Percentiles rank a stretch among this genome's conserved stretches.
These are phyloP conservation scores for Volucella inflata DNA, from an alignment of 2,888 invertebrate genomes.

Conservation along the genomic window DNA sequence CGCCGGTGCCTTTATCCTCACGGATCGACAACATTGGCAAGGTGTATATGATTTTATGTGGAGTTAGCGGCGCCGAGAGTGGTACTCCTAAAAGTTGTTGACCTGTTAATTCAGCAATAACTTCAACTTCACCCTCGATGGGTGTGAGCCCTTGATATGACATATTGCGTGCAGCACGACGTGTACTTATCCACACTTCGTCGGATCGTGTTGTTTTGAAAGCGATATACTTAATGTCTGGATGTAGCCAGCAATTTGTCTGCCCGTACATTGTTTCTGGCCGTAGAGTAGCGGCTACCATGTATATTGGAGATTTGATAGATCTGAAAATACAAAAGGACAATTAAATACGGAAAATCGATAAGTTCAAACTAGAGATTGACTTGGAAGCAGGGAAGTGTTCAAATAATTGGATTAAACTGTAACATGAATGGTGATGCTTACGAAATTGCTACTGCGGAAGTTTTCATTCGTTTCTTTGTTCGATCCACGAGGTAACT, in stretches of 20 bases:
- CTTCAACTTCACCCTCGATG: slow-evolving; percentile 90
- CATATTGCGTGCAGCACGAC: slow-evolving; percentile 97
- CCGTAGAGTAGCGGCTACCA: slow-evolving; percentile 98
- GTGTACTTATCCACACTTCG: slow-evolving; percentile 94
- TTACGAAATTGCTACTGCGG: no score
- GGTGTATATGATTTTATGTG: slow-evolving; percentile 93
- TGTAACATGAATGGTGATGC: no score
- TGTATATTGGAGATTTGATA: slow-evolving; percentile 80
- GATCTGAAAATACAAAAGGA: slow-evolving; percentile 74
- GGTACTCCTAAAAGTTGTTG: slow-evolving; percentile 92
- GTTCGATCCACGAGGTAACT: no score
- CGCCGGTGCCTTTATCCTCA: slow-evolving; percentile 98
- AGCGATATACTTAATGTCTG: slow-evolving; percentile 96
- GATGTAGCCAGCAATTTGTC: slow-evolving; percentile 99
- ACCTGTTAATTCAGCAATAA: slow-evolving; percentile 89
- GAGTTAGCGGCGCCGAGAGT: slow-evolving; percentile 93
- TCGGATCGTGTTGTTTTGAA: slow-evolving; percentile 88
- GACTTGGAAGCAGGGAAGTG: background rate
- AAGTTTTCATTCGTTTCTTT: no score
- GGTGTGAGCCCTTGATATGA: slow-evolving; percentile 95
- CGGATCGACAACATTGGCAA: slow-evolving; percentile 99
- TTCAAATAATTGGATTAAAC: background rate
- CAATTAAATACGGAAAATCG: no score
- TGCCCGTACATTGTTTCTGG: slow-evolving; percentile 99
- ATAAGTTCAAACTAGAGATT: background rate